Conservation (phyloP, 2,888 invertebrate genomes). For the Himalopsyche anomala region DNA sequence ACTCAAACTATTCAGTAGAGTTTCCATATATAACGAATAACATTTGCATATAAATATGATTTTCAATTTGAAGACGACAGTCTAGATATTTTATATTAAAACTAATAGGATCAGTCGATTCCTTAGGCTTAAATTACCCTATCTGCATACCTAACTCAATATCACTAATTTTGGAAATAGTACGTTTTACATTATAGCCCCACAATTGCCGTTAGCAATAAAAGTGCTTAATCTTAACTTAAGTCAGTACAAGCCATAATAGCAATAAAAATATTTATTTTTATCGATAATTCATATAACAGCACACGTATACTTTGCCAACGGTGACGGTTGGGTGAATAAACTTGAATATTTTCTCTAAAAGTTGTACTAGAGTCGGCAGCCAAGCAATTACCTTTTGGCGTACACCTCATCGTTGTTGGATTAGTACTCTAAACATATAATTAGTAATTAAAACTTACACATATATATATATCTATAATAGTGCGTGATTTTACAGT, state of each 20-base stretch:
- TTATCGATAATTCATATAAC: not conserved
- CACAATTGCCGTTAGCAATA: too few relatives aligned
- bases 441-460: not conserved
- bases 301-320: not conserved
- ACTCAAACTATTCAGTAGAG: too few relatives aligned
- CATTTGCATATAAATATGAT: too few relatives aligned
- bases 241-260: not conserved
- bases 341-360: constrained; percentile 7
- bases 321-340: constrained; percentile 13
- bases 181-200: too few relatives aligned
- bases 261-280: not conserved
- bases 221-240: too few relatives aligned
- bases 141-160: too few relatives aligned
- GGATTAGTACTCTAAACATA: not conserved
- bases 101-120: too few relatives aligned
- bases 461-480: not conserved
- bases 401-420: not conserved
- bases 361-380: not conserved
- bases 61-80: too few relatives aligned
- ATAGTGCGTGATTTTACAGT: not conserved
- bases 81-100: too few relatives aligned
- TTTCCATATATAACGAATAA: too few relatives aligned
- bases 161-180: too few relatives aligned
- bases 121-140: too few relatives aligned
- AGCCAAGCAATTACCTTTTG: not conserved